phyloP scores from a whole-genome alignment of 2,797 vertebrate species.

The Serranus cabrilla region DNA sequence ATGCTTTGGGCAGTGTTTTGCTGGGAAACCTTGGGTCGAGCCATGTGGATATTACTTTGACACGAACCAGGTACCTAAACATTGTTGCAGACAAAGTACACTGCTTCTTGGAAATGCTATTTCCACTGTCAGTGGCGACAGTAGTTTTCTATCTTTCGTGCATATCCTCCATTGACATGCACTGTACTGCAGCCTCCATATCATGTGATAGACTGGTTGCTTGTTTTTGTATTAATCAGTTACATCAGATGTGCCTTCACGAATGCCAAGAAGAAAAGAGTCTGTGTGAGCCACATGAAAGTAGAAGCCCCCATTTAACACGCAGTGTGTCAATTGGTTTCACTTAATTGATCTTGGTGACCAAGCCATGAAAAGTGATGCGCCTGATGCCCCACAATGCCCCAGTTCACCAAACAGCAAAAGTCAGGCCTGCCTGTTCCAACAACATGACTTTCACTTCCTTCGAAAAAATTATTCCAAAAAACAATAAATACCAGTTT shows the following conservation, averaged over 20 bases:
- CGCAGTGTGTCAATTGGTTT: conserved; percentile 80
- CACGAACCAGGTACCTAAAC: no score
- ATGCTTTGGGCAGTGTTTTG: no score
- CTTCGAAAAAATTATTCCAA: not conserved
- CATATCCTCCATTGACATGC: conserved; percentile 58
- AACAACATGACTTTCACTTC: conserved; percentile 14
- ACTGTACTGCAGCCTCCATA: conserved; percentile 44
- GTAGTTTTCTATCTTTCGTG: conserved; percentile 22
- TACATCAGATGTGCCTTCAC: conserved; percentile 70
- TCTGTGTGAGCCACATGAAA: conserved; percentile 81
- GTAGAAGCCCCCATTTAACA: conserved; percentile 75
- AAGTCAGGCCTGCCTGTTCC: conserved; percentile 27
- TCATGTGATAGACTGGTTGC: conserved; percentile 80
- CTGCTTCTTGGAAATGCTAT: no score
- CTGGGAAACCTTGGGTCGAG: no score
- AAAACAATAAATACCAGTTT: not conserved
- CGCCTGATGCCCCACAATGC: conserved; percentile 62
- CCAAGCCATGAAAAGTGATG: conserved; percentile 70
- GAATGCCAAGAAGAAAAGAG: conserved; percentile 79
- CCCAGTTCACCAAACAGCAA: conserved; percentile 41
- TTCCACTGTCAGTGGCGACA: not conserved
- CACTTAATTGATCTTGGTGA: conserved; percentile 83
- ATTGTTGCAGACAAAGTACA: no score
- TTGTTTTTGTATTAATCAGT: conserved; percentile 78
- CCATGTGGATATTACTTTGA: no score